Evolutionary conservation across 2,888 invertebrate species (phyloP).

Genomic region (Andrena fulva): DNA sequence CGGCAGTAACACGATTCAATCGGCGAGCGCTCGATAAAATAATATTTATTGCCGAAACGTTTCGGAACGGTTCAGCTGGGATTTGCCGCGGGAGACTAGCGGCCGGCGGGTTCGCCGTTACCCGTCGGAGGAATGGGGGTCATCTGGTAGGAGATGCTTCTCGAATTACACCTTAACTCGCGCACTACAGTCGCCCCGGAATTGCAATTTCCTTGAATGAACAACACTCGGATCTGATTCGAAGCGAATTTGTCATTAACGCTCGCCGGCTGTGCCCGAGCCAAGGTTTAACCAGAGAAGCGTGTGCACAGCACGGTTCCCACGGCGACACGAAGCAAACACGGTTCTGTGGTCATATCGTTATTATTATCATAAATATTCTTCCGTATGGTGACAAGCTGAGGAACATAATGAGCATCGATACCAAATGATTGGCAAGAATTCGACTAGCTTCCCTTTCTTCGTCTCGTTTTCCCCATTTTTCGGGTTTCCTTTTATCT

Average conservation of each 20-base stretch:
- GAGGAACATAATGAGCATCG: constrained; percentile 66
- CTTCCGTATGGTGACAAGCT: constrained; percentile 66
- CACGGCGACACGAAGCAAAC: constrained; percentile 5
- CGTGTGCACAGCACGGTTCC: background rate
- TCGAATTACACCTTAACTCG: constrained; percentile 6
- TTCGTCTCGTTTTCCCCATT: background rate
- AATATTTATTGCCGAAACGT: constrained; percentile 29
- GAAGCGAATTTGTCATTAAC: no score
- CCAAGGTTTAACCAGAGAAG: background rate
- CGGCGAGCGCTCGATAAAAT: constrained; percentile 32
- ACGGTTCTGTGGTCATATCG: constrained; percentile 56
- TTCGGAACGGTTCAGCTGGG: background rate
- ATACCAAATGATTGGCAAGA: constrained; percentile 62
- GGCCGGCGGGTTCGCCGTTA: background rate
- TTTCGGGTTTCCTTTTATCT: background rate
- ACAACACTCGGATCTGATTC: constrained; percentile 12
- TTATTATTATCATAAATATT: constrained; percentile 70
- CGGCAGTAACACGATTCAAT: constrained; percentile 36
- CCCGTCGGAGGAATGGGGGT: background rate
- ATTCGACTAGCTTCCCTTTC: constrained; percentile 44
- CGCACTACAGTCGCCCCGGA: constrained; percentile 4
- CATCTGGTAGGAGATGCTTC: background rate
- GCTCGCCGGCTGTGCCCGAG: no score
- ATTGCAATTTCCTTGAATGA: constrained; percentile 14
- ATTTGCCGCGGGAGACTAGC: background rate